These are phyloP conservation scores for Apostichopus leukothele DNA, from an alignment of 53 echinoderm and acorn worm species.

Conservation along the genomic window DNA sequence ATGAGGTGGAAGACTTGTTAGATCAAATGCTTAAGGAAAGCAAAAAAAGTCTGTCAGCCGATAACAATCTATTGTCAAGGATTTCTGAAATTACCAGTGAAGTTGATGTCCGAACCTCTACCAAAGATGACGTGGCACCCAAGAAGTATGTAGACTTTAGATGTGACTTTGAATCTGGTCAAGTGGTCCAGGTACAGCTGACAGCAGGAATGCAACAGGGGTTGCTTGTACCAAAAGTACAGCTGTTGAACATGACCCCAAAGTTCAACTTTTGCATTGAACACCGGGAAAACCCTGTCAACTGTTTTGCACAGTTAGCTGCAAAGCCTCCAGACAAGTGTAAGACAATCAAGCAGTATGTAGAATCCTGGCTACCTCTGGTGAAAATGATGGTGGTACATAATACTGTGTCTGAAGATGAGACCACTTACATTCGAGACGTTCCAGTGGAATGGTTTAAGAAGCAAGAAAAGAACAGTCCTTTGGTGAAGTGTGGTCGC, in stretches of 20 bases:
- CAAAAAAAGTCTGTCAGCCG: slow-evolving; percentile 23
- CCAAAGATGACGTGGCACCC: neutral
- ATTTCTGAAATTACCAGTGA: slow-evolving; percentile 12
- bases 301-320: slow-evolving; percentile 69
- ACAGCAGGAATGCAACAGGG: slow-evolving; percentile 63
- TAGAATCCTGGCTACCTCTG: slow-evolving; percentile 71
- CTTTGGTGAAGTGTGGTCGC: slow-evolving; percentile 24
- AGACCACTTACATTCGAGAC: slow-evolving; percentile 65
- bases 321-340: slow-evolving; percentile 44
- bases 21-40: neutral
- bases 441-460: slow-evolving; percentile 61
- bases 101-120: neutral
- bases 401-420: slow-evolving; percentile 68
- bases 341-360: slow-evolving; percentile 57
- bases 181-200: slow-evolving; percentile 73
- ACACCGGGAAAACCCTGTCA: slow-evolving; percentile 74
- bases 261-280: slow-evolving; percentile 72
- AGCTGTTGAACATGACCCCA: slow-evolving; percentile 76
- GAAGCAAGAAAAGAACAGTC: neutral
- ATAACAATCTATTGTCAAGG: neutral
- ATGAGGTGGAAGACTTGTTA: slow-evolving; percentile 20
- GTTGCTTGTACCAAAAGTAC: slow-evolving; percentile 62
- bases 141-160: slow-evolving; percentile 54
- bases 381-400: slow-evolving; percentile 70
- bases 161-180: slow-evolving; percentile 56